phyloP scores from a whole-genome alignment of 1,140 invertebrate genomes.

The Drosophila auraria region DNA sequence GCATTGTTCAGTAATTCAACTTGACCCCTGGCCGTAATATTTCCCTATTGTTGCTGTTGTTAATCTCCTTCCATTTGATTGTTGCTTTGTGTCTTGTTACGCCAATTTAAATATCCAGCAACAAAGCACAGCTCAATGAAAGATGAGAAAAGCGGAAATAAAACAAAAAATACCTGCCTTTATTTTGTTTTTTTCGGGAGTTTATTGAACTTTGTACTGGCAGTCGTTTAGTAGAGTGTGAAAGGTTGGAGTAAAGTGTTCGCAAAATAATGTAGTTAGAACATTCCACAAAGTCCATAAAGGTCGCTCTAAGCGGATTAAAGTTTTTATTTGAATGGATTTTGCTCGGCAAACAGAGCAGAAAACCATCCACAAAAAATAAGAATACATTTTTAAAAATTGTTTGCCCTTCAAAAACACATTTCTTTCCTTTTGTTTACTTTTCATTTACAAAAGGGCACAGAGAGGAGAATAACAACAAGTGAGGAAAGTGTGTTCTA shows the following conservation, averaged over 20 bases:
- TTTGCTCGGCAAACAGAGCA: slow-evolving; percentile 5
- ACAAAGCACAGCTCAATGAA: slow-evolving; percentile 21
- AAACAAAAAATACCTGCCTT: slow-evolving; percentile 47
- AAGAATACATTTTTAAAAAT: not conserved
- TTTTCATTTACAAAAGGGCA: slow-evolving; percentile 15
- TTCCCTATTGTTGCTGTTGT: slow-evolving; percentile 34
- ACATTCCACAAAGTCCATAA: slow-evolving; percentile 6
- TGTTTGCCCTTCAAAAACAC: slow-evolving; percentile 26
- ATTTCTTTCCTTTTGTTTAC: slow-evolving; percentile 23
- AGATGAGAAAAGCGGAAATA: slow-evolving; percentile 59
- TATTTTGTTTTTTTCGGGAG: slow-evolving; percentile 23
- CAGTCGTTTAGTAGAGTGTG: slow-evolving; percentile 49
- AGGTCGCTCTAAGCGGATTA: slow-evolving; percentile 5
- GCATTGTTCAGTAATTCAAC: slow-evolving; percentile 69
- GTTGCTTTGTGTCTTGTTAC: slow-evolving; percentile 55
- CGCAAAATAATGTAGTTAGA: slow-evolving; percentile 11
- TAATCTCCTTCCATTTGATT: slow-evolving; percentile 32
- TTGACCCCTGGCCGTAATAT: slow-evolving; percentile 61
- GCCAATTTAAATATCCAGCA: slow-evolving; percentile 67
- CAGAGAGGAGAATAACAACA: slow-evolving; percentile 11
- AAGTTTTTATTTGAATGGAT: slow-evolving; percentile 22
- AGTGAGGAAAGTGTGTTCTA: slow-evolving; percentile 29
- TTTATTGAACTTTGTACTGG: slow-evolving; percentile 68
- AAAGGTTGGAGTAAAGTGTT: slow-evolving; percentile 47
- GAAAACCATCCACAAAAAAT: slow-evolving; percentile 8